Base-by-base conservation (phyloP, 2,113 vertebrate genomes). In the Perca fluviatilis region DNA sequence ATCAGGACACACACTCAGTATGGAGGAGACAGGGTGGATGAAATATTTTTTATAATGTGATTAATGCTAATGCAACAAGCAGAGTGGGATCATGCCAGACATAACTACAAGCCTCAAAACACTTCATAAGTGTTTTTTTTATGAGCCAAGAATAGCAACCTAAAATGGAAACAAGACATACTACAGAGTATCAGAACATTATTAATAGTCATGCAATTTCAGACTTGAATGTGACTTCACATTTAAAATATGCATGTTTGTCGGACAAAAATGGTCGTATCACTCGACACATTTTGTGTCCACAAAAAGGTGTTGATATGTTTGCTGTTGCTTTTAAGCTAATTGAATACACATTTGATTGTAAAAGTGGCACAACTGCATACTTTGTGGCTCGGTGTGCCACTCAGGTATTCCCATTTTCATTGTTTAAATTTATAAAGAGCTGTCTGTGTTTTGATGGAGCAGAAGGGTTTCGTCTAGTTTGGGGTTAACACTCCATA, bases 401-500 rank as follows among this genome's bases (percentile, higher is more conserved):
- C 72, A 74, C 73, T 80, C 68, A 63, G 61, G 61, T 90, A 91
- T 93, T 93, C 80, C 60, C 76, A 83, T 84, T 88, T 74, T 83
- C 79, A 86, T 92, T 92, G 88, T 94, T 91, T 61, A 19, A 53
- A 86, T 88, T 79, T 70, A 82, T 79, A 77, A 82, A 73, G 75
- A 86, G 75, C 10, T 43, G 86, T 90, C 25, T 83, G 33, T 77
- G 77, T 86, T 85, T 61, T 83, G 73, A 83, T 72, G 77, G 75
- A 74, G 80, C 83, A 85, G 84, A 83, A 56, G 63, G 73, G 79
- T 84, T 91, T 87, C 53, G 87, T 90, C 92, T 87, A 67, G 83
- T 90, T 87, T 75, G 53, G 67, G 82, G 64, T 91, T 88, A 94
- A 74, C 86, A 66, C 85, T 94, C 81, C 90, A 92, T 93, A 93